phyloP scores from a whole-genome alignment of 1,140 invertebrate genomes.

The Papilio xuthus region DNA sequence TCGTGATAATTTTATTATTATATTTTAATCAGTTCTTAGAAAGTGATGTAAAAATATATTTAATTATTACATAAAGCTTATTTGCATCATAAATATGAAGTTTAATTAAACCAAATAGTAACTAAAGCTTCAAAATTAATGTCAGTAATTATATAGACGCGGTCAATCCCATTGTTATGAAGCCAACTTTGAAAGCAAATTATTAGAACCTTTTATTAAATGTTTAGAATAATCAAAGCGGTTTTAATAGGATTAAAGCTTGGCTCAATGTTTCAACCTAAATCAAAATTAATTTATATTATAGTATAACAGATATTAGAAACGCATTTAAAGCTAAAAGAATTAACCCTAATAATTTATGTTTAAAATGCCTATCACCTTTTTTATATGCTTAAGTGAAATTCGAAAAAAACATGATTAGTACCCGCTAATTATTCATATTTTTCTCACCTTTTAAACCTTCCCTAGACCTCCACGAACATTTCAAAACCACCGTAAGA shows the following conservation, averaged over 20 bases:
- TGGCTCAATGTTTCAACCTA: background rate
- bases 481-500: too few species aligned
- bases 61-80: too few species aligned
- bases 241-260: background rate
- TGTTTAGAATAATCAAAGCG: constrained; percentile 6
- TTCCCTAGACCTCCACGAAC: too few species aligned
- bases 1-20: too few species aligned
- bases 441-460: too few species aligned
- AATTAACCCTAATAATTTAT: background rate
- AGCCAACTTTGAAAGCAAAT: constrained; percentile 5
- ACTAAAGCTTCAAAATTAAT: background rate
- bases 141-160: background rate
- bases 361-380: background rate
- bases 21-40: background rate
- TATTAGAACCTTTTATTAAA: background rate
- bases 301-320: background rate
- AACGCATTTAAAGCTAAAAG: background rate
- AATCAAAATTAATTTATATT: background rate
- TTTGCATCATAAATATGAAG: too few species aligned
- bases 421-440: too few species aligned
- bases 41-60: background rate
- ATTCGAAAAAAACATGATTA: too few species aligned
- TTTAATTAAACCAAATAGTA: background rate
- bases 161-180: background rate
- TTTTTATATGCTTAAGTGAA: too few species aligned